A percentile compares a stretch with the other conserved stretches of the same genome.
phyloP scores from a whole-genome alignment of 2,113 vertebrate species.

The Columbina picui region DNA sequence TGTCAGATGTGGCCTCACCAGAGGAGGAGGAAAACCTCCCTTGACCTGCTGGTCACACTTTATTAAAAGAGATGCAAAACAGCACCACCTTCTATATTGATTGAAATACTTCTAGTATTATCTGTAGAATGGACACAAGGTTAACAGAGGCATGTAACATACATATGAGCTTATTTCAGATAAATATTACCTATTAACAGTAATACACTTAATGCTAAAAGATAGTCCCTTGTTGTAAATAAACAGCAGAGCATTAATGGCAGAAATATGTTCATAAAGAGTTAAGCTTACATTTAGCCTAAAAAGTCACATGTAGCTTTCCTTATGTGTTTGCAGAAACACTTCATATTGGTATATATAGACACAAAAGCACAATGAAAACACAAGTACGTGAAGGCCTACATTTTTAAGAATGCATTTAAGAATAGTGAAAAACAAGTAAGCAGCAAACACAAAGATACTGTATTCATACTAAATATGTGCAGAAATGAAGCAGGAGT shows the following conservation, averaged over 20 bases:
- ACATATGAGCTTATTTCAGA: neutral
- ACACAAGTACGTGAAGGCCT: neutral
- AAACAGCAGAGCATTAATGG: neutral
- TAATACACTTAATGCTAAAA: neutral
- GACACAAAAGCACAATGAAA: neutral
- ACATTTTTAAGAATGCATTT: neutral
- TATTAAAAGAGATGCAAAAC: neutral
- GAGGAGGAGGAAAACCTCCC: too few species aligned
- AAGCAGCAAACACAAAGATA: neutral
- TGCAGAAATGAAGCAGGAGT: neutral
- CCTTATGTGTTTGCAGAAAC: neutral
- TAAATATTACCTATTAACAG: neutral
- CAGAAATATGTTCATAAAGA: neutral
- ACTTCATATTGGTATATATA: neutral
- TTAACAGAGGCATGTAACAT: neutral
- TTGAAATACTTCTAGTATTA: neutral
- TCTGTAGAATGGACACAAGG: neutral
- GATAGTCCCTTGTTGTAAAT: neutral
- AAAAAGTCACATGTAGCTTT: neutral
- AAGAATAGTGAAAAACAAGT: neutral
- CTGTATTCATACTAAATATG: fast-evolving
- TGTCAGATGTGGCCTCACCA: too few species aligned
- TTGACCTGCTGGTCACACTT: too few species aligned
- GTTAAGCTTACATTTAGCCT: neutral
- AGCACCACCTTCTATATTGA: neutral